phyloP scores from a whole-genome alignment of 2,113 vertebrate genomes.

The Coreoperca whiteheadi region DNA sequence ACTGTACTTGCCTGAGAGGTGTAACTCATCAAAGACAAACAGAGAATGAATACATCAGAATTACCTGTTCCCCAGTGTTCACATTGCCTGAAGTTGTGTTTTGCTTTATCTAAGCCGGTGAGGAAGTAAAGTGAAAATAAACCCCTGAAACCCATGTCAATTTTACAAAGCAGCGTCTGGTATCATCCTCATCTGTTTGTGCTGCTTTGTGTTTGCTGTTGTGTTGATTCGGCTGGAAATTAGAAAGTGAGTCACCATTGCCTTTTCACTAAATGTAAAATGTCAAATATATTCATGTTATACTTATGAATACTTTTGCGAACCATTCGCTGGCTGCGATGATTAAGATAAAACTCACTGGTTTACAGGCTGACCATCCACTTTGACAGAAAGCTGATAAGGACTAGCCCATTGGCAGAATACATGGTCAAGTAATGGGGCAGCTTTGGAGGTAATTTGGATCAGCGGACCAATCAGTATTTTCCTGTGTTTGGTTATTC shows the following conservation, averaged over 20 bases:
- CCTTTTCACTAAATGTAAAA: background rate
- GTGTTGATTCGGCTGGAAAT: background rate
- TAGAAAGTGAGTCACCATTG: conserved; percentile 26
- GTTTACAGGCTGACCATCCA: background rate
- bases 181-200: background rate
- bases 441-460: conserved; percentile 38
- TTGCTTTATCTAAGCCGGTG: conserved; percentile 1
- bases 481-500: conserved; percentile 70
- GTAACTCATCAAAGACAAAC: conserved; percentile 42
- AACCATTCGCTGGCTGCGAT: background rate
- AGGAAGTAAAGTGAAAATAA: conserved; percentile 39
- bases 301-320: background rate
- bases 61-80: conserved; percentile 34
- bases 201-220: conserved; percentile 41
- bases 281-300: background rate
- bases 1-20: background rate
- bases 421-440: conserved; percentile 8
- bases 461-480: conserved; percentile 53
- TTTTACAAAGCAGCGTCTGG: background rate
- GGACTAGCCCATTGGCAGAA: background rate
- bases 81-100: conserved; percentile 47
- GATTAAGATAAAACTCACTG: conserved; percentile 6
- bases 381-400: conserved; percentile 19
- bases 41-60: conserved; percentile 37
- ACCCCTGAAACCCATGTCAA: conserved; percentile 4